phyloP scores from a whole-genome alignment of 2,888 invertebrate genomes.

The Hyposoter didymator region DNA sequence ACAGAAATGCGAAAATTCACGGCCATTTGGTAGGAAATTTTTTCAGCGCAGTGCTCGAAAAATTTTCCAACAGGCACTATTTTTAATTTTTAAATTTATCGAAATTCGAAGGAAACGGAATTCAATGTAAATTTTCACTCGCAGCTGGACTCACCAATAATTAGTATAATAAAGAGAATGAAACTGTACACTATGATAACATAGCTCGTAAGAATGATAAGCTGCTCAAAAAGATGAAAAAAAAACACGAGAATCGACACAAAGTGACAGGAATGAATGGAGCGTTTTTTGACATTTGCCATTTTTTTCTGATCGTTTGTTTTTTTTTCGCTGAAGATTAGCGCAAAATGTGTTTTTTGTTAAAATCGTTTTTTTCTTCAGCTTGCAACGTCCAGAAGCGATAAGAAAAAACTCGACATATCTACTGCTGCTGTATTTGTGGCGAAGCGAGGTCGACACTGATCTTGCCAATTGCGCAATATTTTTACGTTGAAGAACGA shows the following conservation, averaged over 20 bases:
- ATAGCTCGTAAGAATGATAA: slow-evolving; percentile 57
- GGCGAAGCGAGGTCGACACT: slow-evolving; percentile 15
- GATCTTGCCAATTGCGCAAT: not conserved
- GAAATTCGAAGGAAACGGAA: slow-evolving; percentile 5
- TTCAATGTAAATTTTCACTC: slow-evolving; percentile 52
- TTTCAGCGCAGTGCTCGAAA: not conserved
- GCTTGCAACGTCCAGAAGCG: slow-evolving; percentile 24
- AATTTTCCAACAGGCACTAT: slow-evolving; percentile 12
- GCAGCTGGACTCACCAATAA: slow-evolving; percentile 24
- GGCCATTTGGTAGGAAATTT: not conserved
- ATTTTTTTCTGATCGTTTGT: not conserved
- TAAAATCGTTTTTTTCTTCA: not conserved
- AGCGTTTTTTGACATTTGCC: slow-evolving; percentile 15
- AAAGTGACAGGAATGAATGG: not conserved
- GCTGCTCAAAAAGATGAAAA: slow-evolving; percentile 50
- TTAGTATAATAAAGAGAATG: slow-evolving; percentile 16
- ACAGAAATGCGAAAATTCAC: slow-evolving; percentile 8
- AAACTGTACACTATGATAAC: slow-evolving; percentile 53
- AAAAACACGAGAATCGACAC: slow-evolving; percentile 1
- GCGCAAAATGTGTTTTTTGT: not conserved
- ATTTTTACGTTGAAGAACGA: slow-evolving; percentile 12
- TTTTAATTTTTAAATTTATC: slow-evolving; percentile 24
- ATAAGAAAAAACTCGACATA: slow-evolving; percentile 55
- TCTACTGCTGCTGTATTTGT: slow-evolving; percentile 40
- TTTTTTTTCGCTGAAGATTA: slow-evolving; percentile 6